Conservation (phyloP, 30 jellyfish, hydroid and myxozoan genomes). For the Aurelia coerulea region DNA sequence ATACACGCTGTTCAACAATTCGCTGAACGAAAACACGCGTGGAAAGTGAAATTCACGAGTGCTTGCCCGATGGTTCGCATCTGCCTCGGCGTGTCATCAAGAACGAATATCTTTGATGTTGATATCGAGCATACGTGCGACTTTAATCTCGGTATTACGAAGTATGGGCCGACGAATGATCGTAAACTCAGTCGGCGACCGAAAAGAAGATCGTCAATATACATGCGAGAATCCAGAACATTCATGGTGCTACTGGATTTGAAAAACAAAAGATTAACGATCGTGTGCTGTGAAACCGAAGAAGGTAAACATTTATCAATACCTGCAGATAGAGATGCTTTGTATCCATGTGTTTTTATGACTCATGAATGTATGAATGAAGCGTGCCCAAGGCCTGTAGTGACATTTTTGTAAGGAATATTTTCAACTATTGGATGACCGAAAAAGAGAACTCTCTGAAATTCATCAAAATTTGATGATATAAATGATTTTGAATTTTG, state of each 20-base stretch:
- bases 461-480: too few relatives aligned
- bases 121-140: slow-evolving; percentile 74
- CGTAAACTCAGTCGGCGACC: slow-evolving; percentile 56
- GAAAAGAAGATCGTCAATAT: slow-evolving; percentile 65
- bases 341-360: slow-evolving; percentile 79
- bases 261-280: slow-evolving; percentile 62
- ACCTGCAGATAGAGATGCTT: slow-evolving; percentile 48
- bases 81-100: slow-evolving; percentile 71
- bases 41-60: slow-evolving; percentile 70
- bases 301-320: slow-evolving; percentile 64
- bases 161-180: slow-evolving; percentile 65
- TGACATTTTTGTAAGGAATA: slow-evolving; percentile 31
- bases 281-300: slow-evolving; percentile 73
- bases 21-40: slow-evolving; percentile 61
- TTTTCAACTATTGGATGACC: too few relatives aligned
- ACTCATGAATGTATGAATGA: slow-evolving; percentile 73
- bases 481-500: too few relatives aligned
- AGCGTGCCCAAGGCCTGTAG: slow-evolving; percentile 76
- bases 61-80: slow-evolving; percentile 78
- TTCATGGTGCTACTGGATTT: slow-evolving; percentile 64
- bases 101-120: slow-evolving; percentile 69
- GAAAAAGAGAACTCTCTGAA: too few relatives aligned
- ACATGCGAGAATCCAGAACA: slow-evolving; percentile 70
- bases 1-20: slow-evolving; percentile 73
- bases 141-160: slow-evolving; percentile 66